Evolutionary conservation across 2,113 vertebrate genomes (phyloP), one percentile per base, ranked within the genome.

Genomic region (Monopterus albus): DNA sequence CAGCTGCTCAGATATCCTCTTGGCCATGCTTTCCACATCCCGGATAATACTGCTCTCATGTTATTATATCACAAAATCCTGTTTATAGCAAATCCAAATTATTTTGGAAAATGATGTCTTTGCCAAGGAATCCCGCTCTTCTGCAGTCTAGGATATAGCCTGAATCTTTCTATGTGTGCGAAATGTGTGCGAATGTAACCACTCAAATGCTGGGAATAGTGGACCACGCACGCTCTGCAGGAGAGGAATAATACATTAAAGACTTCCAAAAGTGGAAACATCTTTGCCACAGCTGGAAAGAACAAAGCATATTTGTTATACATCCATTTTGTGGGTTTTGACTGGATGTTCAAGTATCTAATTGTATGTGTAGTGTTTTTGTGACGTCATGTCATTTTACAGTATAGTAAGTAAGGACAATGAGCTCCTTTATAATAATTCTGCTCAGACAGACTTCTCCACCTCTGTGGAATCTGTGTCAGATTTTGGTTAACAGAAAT

Each of bases 251-350:
- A 75, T 26, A 25, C 51, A 78, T 64, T 62, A 50, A 74, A 59
- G 53, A 59, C 42, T 64, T 61, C 21, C 17, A 35, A 73, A 78
- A 78, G 35, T 84, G 25, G 50, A 79, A 81, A 74, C 63, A 78
- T 83, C 26, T 67, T 78, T 49, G 15, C 39, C 47, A 50, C 15
- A 42, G 46, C 26, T 66, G 62, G 45, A 64, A 66, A 57, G 21
- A 56, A 63, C 31, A 76, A 50, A 75, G 38, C 45, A 28, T n/a
- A 8, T 60, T 39, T 51, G 43, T 56, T 59, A 51, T 28, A 12
- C 61, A 23, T 21, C 35, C 18, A 43, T 23, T 67, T 23, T 57
- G 31, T 17, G 11, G 10, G 29, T 1, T 53, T 60, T 28, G n/a
- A 58, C 31, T 17, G 36, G 42, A 45, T 29, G 5, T 66, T 70